Conservation (phyloP, 2,797 vertebrate genomes). For the Arctocebus calabarensis region DNA sequence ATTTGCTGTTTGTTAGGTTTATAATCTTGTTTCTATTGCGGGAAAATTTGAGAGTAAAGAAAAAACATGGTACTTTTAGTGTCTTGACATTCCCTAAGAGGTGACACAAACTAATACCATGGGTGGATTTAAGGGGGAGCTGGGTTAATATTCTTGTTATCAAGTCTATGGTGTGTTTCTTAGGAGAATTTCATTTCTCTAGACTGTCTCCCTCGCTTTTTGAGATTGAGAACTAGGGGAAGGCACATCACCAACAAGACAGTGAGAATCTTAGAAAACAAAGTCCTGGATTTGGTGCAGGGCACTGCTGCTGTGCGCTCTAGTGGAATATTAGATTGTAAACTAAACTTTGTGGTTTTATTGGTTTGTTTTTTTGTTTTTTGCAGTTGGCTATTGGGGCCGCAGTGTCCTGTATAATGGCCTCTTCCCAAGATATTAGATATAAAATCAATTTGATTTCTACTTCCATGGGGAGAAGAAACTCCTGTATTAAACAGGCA, state of each 20-base stretch:
- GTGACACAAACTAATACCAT: background rate
- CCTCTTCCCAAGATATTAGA: background rate
- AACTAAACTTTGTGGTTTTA: background rate
- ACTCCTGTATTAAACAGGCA: background rate
- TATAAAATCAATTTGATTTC: background rate
- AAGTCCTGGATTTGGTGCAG: background rate
- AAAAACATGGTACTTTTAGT: background rate
- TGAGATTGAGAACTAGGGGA: background rate
- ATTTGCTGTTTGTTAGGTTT: background rate
- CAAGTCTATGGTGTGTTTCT: rapidly evolving
- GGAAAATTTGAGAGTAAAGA: background rate
- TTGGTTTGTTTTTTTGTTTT: too few relatives aligned
- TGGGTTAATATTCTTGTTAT: background rate
- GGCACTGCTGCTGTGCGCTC: rapidly evolving
- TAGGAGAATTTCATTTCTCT: background rate
- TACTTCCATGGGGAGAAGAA: background rate
- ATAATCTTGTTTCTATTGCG: background rate
- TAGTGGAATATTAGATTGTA: background rate
- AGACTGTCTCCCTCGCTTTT: background rate
- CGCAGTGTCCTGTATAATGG: background rate
- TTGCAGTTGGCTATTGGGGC: background rate
- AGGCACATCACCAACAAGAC: rapidly evolving
- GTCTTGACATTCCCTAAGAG: background rate
- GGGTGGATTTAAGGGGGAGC: background rate
- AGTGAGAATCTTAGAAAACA: background rate